Conservation (phyloP, 2,113 vertebrate species). For the Corvus cornix region DNA sequence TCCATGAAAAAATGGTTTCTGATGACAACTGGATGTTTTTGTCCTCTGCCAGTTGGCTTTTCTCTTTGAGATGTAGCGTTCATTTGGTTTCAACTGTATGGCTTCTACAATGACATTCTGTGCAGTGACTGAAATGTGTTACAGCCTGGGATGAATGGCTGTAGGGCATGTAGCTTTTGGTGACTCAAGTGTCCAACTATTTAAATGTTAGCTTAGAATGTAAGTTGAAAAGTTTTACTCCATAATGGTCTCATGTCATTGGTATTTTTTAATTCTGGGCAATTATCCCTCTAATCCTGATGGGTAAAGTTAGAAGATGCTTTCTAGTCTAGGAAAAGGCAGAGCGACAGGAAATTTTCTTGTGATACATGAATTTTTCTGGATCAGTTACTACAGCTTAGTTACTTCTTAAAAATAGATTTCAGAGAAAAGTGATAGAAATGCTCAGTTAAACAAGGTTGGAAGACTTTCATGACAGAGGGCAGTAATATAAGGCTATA, state of each 20-base stretch:
- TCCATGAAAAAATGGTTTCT: neutral
- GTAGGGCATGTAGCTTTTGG: neutral
- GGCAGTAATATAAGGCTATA: neutral
- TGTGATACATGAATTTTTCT: neutral
- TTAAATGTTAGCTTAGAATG: neutral
- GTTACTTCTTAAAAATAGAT: neutral
- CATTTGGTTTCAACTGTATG: neutral
- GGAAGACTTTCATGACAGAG: neutral
- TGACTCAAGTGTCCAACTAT: neutral
- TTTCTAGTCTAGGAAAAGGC: neutral
- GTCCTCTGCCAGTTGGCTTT: neutral
- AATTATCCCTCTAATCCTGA: neutral
- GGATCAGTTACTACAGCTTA: neutral
- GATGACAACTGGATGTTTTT: neutral
- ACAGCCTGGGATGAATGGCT: neutral
- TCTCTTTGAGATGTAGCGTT: accelerated
- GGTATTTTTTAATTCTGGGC: neutral
- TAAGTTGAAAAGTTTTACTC: neutral
- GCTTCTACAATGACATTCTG: neutral
- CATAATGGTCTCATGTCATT: neutral
- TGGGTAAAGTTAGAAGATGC: neutral
- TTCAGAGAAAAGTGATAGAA: neutral
- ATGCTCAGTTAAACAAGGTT: neutral
- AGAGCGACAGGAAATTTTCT: neutral
- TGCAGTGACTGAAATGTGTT: neutral